Base-by-base conservation (phyloP, 1,140 invertebrate species). In the Drosophila tristis region DNA sequence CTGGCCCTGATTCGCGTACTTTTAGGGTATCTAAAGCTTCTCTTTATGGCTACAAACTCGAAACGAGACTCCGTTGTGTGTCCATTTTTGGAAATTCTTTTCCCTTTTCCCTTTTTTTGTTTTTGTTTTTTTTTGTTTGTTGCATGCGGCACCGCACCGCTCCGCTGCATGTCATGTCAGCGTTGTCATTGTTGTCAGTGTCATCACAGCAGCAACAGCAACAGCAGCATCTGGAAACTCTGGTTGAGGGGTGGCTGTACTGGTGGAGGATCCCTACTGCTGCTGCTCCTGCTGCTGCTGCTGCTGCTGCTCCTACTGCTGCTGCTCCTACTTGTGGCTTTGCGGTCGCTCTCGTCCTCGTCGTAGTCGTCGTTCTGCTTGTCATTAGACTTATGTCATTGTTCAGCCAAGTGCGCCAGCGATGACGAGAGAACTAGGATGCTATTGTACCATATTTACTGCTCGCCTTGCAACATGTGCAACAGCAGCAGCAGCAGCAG, bases 331-430 rank as follows among this genome's bases (percentile, higher is more conserved):
- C 49, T 49, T 44, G 53, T 50, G 67, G 76, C 56, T 61, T 62
- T 78, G 74, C 49, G 75, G 72, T 75, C 54, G 65, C 47, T 13
- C 13, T 51, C 15, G 31, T 53, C 39, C 8, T 42, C 42, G 13
- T 62, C 55, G 67, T 55, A 44, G 49, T 73, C 58, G 62, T 74
- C 59, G 77, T 79, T 72, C 78, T 80, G 78, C 78, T 76, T 80
- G 78, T 80, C 78, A 80, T 80, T 80, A 80, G 78, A 80, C 74
- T 80, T 80, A 76, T 80, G 78, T 65, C 78, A 80, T 80, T 80
- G 78, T 80, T 80, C 78, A 80, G 72, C 78, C 77, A 80, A 80
- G 78, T 80, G 78, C 78, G 78, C 59, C 71, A 65, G 66, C 66
- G 56, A 61, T 63, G 55, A 51, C 62, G 54, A 45, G 50, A 31